Evolutionary conservation across 1,140 invertebrate species (phyloP).

Genomic region (Saccostrea echinata): DNA sequence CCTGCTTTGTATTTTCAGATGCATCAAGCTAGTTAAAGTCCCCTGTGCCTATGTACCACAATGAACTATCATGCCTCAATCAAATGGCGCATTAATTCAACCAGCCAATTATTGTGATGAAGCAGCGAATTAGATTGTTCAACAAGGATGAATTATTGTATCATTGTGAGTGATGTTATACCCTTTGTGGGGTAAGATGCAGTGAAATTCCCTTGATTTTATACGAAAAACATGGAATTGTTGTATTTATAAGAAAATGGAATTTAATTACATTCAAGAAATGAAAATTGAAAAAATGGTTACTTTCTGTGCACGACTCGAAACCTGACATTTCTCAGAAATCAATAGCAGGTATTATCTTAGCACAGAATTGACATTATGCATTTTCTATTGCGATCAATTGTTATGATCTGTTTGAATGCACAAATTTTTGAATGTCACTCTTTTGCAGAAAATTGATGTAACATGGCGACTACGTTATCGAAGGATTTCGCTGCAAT

Average conservation of each 20-base stretch:
- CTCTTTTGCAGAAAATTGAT: not conserved
- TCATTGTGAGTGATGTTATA: not conserved
- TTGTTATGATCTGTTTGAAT: not conserved
- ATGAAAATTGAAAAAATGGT: not conserved
- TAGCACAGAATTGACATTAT: not conserved
- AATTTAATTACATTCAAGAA: not conserved
- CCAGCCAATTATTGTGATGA: not conserved
- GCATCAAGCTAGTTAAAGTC: not conserved
- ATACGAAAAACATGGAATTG: not conserved
- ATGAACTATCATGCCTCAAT: not conserved
- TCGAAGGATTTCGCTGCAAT: not conserved
- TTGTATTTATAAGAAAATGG: not conserved
- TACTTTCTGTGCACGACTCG: not conserved
- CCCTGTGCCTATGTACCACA: not conserved
- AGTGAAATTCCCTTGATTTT: not conserved
- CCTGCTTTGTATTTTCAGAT: not conserved
- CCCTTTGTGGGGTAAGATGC: not conserved
- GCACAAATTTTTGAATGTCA: not conserved
- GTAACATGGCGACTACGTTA: not conserved
- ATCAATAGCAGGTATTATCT: constrained; percentile 12
- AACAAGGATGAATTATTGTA: not conserved
- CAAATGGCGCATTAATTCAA: not conserved
- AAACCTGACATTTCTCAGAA: not conserved
- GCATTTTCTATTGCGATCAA: not conserved
- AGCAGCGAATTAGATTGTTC: not conserved